These are phyloP conservation scores for Xyliphius kryptos DNA, from an alignment of 2,113 vertebrate species.

Conservation along the genomic window DNA sequence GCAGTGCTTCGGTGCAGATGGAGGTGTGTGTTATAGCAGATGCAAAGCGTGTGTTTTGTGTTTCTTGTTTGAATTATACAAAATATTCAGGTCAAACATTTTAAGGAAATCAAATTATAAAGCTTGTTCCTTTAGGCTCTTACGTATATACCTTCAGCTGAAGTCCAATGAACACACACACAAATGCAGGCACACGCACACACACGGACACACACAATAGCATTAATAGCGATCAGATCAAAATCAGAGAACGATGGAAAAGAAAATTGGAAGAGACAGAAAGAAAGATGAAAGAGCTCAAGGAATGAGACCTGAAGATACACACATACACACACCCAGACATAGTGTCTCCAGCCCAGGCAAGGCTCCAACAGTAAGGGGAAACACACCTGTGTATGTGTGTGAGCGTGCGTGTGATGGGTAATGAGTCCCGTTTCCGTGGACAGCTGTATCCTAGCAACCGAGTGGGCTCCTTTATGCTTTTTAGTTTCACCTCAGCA, in stretches of 20 bases:
- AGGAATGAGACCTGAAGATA: too few species aligned
- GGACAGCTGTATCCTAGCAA: constrained; percentile 51
- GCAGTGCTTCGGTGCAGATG: neutral
- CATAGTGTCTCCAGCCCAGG: constrained; percentile 32
- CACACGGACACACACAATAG: constrained; percentile 10
- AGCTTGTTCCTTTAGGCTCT: constrained; percentile 15
- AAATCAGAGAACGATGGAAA: too few species aligned
- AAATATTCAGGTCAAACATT: constrained; percentile 28
- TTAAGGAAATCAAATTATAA: constrained; percentile 25
- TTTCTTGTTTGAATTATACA: constrained; percentile 19
- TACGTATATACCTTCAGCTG: neutral
- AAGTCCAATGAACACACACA: constrained; percentile 4
- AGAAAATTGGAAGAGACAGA: too few species aligned
- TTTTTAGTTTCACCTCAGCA: constrained; percentile 44
- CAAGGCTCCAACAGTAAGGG: constrained; percentile 31
- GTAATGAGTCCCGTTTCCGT: constrained; percentile 44
- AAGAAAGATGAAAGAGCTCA: too few species aligned
- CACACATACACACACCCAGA: constrained; percentile 32
- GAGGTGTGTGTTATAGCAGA: constrained; percentile 2
- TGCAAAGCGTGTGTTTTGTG: neutral
- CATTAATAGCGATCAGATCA: too few species aligned
- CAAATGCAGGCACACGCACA: constrained; percentile 1
- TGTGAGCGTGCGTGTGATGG: constrained; percentile 30
- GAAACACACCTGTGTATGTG: constrained; percentile 34
- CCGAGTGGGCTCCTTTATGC: constrained; percentile 35